Evolutionary conservation across 2,888 invertebrate genomes (phyloP).

Genomic region (Dilophus febrilis): DNA sequence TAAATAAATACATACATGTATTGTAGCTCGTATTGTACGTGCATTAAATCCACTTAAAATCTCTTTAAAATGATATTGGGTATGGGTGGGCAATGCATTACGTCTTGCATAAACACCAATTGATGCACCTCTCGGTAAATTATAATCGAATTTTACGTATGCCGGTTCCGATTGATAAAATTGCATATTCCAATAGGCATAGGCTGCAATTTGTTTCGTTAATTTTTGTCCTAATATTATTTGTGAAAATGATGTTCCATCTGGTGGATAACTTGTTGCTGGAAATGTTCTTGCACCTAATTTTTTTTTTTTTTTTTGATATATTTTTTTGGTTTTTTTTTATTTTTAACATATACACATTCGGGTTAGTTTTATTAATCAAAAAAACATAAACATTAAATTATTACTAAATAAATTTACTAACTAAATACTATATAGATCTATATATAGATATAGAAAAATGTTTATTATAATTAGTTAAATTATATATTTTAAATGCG

Average conservation of each 20-base stretch:
- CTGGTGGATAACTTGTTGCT: slow-evolving; percentile 79
- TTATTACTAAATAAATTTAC: no score
- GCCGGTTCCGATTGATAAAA: slow-evolving; percentile 89
- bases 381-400: no score
- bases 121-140: slow-evolving; percentile 77
- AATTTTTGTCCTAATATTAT: slow-evolving; percentile 74
- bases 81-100: slow-evolving; percentile 88
- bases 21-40: slow-evolving; percentile 60
- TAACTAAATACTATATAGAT: no score
- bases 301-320: slow-evolving; percentile 7
- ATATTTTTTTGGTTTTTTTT: no score
- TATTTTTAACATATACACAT: no score
- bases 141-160: slow-evolving; percentile 88
- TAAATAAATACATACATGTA: slow-evolving; percentile 48
- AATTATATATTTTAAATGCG: no score
- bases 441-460: no score
- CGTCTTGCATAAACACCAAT: slow-evolving; percentile 90
- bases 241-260: slow-evolving; percentile 82
- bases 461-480: no score
- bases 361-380: no score
- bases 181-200: slow-evolving; percentile 95
- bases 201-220: slow-evolving; percentile 77
- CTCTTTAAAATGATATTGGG: slow-evolving; percentile 91
- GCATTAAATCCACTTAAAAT: slow-evolving; percentile 81
- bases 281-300: slow-evolving; percentile 76